A percentile compares a stretch with the other conserved stretches of the same genome.
These are phyloP conservation scores for Morpho helenor DNA, from an alignment of 2,888 invertebrate genomes.

Conservation along the genomic window DNA sequence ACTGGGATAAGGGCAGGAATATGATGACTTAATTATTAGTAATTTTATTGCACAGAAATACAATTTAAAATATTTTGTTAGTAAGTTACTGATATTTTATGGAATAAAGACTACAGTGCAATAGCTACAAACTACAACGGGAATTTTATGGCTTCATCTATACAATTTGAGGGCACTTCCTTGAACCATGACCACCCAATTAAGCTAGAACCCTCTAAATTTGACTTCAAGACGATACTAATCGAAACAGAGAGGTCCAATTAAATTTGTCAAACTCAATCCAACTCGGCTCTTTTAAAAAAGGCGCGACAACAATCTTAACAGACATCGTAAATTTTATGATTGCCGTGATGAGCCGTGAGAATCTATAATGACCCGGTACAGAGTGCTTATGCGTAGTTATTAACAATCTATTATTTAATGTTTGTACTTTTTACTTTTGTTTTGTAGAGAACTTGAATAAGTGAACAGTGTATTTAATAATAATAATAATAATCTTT, in stretches of 20 bases:
- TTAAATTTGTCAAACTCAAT: conserved; percentile 10
- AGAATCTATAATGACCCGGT: conserved; percentile 53
- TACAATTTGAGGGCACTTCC: conserved; percentile 63
- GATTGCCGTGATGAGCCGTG: conserved; percentile 53
- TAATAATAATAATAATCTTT: too few relatives aligned
- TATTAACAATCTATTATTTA: neutral
- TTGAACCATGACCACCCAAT: conserved; percentile 58
- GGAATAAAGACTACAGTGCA: conserved; percentile 17
- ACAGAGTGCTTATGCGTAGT: conserved; percentile 32
- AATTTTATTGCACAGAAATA: too few relatives aligned
- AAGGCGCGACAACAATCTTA: conserved; percentile 47
- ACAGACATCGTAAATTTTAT: conserved; percentile 59
- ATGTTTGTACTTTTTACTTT: neutral
- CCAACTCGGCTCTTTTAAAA: conserved; percentile 36
- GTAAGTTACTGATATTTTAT: neutral
- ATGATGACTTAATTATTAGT: too few relatives aligned
- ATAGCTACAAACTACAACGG: conserved; percentile 65
- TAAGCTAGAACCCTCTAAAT: conserved; percentile 34
- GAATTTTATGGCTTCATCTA: conserved; percentile 69
- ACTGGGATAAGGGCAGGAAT: too few relatives aligned
- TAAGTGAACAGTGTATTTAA: too few relatives aligned
- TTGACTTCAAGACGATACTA: conserved; percentile 1
- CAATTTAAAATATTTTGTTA: too few relatives aligned
- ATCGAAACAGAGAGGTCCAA: conserved; percentile 7
- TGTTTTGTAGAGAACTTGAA: neutral